Evolutionary conservation across 2,113 vertebrate genomes (phyloP).

Genomic region (Triplophysa rosa): DNA sequence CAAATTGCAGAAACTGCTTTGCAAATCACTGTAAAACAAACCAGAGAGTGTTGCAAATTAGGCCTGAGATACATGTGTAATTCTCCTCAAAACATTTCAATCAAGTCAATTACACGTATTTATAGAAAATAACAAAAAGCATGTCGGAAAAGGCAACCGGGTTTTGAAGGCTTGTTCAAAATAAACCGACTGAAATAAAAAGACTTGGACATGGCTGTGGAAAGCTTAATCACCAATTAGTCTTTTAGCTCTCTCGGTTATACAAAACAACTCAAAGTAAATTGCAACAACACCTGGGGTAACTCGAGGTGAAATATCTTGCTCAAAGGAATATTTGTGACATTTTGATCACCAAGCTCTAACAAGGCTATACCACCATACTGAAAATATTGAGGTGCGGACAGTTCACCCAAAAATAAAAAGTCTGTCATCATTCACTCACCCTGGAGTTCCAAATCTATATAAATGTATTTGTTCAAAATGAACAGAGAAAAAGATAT

Average conservation of each 20-base stretch:
- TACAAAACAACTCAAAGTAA: neutral
- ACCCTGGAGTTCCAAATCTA: too few relatives aligned
- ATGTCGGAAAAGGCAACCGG: neutral
- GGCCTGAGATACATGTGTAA: neutral
- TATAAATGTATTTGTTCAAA: too few relatives aligned
- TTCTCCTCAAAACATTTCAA: slow-evolving; percentile 1
- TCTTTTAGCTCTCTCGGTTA: neutral
- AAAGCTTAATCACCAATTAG: neutral
- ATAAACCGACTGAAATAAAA: neutral
- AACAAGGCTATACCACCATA: neutral
- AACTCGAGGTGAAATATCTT: neutral
- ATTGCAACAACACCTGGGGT: neutral
- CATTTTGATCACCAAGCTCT: neutral
- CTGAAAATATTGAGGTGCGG: neutral
- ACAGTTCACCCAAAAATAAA: too few relatives aligned
- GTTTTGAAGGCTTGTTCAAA: neutral
- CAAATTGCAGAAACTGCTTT: neutral
- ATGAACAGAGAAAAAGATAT: too few relatives aligned
- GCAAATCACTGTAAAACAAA: slow-evolving; percentile 9
- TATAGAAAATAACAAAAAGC: neutral
- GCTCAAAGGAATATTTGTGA: neutral
- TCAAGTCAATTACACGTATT: slow-evolving; percentile 18
- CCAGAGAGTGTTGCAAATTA: neutral
- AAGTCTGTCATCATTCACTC: too few relatives aligned
- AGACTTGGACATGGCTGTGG: neutral